Percentiles rank a stretch among this genome's conserved stretches.
phyloP scores from a whole-genome alignment of 2,113 vertebrate genomes.

The Tichodroma muraria region DNA sequence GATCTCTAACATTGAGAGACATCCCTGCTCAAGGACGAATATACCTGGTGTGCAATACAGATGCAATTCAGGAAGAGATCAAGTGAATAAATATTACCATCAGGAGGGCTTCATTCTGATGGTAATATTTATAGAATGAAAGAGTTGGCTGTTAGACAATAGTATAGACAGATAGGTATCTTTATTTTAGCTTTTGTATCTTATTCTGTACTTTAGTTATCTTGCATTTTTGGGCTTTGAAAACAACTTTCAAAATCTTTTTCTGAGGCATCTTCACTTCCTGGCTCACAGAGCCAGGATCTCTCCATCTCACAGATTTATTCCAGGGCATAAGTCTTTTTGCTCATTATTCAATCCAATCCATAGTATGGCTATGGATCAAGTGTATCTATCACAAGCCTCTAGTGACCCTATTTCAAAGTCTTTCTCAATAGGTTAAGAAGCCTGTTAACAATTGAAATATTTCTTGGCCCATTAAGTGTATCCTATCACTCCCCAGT shows the following conservation, averaged over 20 bases:
- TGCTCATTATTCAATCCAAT: not conserved
- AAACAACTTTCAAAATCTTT: not conserved
- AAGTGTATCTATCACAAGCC: not conserved
- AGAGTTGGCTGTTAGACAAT: not conserved
- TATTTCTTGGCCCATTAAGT: not conserved
- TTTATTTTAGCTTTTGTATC: not conserved
- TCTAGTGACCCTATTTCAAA: not conserved
- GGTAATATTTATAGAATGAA: not conserved
- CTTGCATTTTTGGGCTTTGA: not conserved
- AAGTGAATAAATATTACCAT: not conserved
- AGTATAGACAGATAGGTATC: not conserved
- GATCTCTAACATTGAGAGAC: not conserved
- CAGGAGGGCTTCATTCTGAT: not conserved
- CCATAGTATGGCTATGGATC: not conserved
- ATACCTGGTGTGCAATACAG: not conserved
- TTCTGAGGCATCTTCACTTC: not conserved
- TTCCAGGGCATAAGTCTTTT: not conserved
- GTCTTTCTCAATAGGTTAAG: not conserved
- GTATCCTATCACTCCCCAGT: not conserved
- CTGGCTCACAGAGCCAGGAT: not conserved
- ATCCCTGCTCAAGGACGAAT: not conserved
- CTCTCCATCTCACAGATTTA: not conserved
- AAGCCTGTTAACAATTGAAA: not conserved
- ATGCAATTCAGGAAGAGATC: not conserved
- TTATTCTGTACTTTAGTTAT: not conserved